A percentile compares a stretch with the other conserved stretches of the same genome.
phyloP scores from a whole-genome alignment of 2,797 vertebrate genomes.

The Coregonus suidteri region DNA sequence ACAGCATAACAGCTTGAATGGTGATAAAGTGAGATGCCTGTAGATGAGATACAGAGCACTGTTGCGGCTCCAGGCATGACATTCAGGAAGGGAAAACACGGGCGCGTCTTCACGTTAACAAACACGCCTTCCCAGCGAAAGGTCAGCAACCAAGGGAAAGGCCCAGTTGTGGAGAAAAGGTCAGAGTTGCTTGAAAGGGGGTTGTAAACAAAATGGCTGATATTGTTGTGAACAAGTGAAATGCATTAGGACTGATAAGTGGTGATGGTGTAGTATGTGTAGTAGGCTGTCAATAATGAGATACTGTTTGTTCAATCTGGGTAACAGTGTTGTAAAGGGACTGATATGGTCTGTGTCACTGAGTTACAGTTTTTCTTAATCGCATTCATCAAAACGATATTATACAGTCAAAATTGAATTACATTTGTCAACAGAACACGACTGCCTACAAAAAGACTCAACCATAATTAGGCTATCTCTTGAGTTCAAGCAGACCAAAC shows the following conservation, averaged over 20 bases:
- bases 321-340: too few relatives aligned
- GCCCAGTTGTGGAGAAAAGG: slow-evolving; percentile 66
- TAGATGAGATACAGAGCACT: slow-evolving; percentile 39
- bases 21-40: slow-evolving; percentile 35
- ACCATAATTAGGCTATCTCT: too few relatives aligned
- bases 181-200: slow-evolving; percentile 60
- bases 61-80: slow-evolving; percentile 51
- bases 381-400: too few relatives aligned
- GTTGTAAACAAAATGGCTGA: slow-evolving; percentile 48
- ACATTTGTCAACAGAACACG: too few relatives aligned
- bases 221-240: slow-evolving; percentile 40
- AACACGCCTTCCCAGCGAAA: slow-evolving; percentile 60
- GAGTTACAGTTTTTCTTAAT: too few relatives aligned
- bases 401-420: too few relatives aligned
- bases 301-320: too few relatives aligned
- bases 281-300: too few relatives aligned
- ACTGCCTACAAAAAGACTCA: too few relatives aligned
- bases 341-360: too few relatives aligned
- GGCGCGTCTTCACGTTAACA: slow-evolving; percentile 46
- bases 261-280: not conserved
- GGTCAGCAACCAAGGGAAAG: slow-evolving; percentile 65
- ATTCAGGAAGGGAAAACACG: slow-evolving; percentile 56
- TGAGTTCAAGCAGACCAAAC: too few relatives aligned
- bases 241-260: slow-evolving; percentile 22
- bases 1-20: slow-evolving; percentile 19